Percentiles rank a stretch among this genome's conserved stretches.
Conservation (phyloP, 2,888 invertebrate species). For the Pediacus dermestoides region DNA sequence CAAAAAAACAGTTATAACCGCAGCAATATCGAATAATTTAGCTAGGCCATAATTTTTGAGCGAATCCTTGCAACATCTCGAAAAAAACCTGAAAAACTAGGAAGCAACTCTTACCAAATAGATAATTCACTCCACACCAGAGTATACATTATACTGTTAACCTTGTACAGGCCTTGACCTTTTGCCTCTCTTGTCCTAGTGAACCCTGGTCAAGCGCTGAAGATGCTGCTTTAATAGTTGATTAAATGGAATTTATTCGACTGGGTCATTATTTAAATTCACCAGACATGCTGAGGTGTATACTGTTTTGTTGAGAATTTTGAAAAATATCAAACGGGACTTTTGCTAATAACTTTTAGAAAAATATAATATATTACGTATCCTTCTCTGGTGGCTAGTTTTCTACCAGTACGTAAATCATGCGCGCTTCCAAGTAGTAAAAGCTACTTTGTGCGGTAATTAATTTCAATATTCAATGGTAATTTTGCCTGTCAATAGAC, state of each 20-base stretch:
- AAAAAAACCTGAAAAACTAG: neutral
- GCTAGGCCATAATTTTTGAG: too few species aligned
- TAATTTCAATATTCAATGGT: constrained; percentile 4
- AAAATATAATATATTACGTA: too few species aligned
- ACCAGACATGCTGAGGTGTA: constrained; percentile 4
- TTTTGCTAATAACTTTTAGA: constrained; percentile 5
- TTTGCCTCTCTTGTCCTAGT: constrained; percentile 30
- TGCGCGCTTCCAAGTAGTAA: neutral
- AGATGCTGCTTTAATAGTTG: constrained; percentile 25
- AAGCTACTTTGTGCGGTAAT: neutral
- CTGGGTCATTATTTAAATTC: constrained; percentile 34
- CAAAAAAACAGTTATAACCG: too few species aligned
- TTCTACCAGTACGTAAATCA: neutral
- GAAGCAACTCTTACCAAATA: too few species aligned
- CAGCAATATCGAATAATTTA: too few species aligned
- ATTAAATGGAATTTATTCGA: constrained; percentile 33
- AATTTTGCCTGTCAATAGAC: neutral
- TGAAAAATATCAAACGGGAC: neutral
- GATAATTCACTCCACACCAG: too few species aligned
- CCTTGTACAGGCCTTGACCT: constrained; percentile 34
- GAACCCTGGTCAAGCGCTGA: constrained; percentile 29
- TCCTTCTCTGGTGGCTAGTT: neutral
- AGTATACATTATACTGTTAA: too few species aligned
- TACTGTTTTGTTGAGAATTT: neutral
- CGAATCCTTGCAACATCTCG: too few species aligned